Evolutionary conservation across 2,888 invertebrate genomes (phyloP).

Genomic region (Helleia helle): DNA sequence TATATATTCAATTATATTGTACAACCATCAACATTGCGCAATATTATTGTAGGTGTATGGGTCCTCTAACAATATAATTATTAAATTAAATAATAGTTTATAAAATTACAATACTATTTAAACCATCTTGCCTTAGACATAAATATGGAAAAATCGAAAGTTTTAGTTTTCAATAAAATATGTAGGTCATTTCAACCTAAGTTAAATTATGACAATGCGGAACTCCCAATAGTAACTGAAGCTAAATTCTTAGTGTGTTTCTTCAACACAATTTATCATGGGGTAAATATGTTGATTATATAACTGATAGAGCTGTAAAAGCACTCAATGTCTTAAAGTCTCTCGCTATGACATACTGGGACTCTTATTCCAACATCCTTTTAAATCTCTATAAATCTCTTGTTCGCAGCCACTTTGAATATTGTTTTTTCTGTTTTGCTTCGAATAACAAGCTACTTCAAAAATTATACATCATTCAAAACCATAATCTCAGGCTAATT

Average conservation of each 20-base stretch:
- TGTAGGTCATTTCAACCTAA: too few species aligned
- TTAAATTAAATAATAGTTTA: too few species aligned
- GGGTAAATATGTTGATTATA: not conserved
- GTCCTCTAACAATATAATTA: too few species aligned
- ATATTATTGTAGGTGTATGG: too few species aligned
- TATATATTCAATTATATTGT: too few species aligned
- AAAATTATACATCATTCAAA: slow-evolving; percentile 5
- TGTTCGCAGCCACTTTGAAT: slow-evolving; percentile 14
- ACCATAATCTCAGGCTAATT: not conserved
- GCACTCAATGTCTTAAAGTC: slow-evolving; percentile 6
- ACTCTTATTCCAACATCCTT: slow-evolving; percentile 11
- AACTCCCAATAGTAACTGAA: too few species aligned
- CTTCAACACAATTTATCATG: not conserved
- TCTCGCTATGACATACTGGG: not conserved
- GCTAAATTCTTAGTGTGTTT: not conserved
- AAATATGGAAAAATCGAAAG: too few species aligned
- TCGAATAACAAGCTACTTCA: slow-evolving; percentile 1
- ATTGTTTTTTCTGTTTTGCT: slow-evolving; percentile 13
- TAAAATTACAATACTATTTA: too few species aligned
- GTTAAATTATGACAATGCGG: too few species aligned
- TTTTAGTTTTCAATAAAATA: too few species aligned
- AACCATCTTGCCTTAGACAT: too few species aligned
- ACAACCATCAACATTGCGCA: too few species aligned
- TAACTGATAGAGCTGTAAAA: not conserved
- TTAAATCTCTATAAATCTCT: slow-evolving; percentile 11